Base-by-base conservation (phyloP, 2,888 invertebrate species). In the Coelopa pilipes region DNA sequence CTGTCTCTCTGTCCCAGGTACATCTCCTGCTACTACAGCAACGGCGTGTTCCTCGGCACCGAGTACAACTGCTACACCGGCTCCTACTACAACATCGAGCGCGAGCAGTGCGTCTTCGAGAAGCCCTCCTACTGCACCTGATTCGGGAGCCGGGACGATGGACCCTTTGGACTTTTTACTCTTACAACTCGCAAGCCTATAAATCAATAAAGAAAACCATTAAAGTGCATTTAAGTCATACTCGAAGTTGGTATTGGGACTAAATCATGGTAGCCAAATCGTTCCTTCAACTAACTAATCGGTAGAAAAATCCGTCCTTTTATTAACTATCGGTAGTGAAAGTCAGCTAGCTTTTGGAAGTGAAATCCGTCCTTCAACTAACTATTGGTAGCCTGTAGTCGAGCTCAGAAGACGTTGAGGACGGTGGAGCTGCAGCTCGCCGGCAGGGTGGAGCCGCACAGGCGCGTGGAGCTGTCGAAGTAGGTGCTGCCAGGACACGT, bases 401-500 rank as follows among this genome's bases (percentile, higher is more conserved):
- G 7, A 7, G 34, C 2, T 34, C 34, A 2, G 4, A 34, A 7
- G 34, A 34, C 34, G 34, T 4, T 34, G 34, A 83, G 5, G 9
- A 79, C 77, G 0, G 75, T 60, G 4, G 19, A 19, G 7, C 78
- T 73, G 69, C 84, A 84, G 15, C 75, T 79, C 46, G 78, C 60
- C 0, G 85, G 84, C 65, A 78, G 50, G 0, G 59, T 4, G 0
- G 57, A 62, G 0, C 76, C 79, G 70, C 84, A 84, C 19, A 70
- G 70, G 0, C 67, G 34, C 1, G 77, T 49, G 1, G 55, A 47
- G 13, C 78, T 75, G 68, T 77, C 74, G 21, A 82, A 85, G 72
- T 80, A 85, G 4, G 78, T 77, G 10, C 46, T 70, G 1, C 81
- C 84, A 5, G 83, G 79, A 49, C 84, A 85, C 10, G 74, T 78